A percentile compares a stretch with the other conserved stretches of the same genome.
Evolutionary conservation across 2,797 vertebrate species (phyloP).

Genomic region (Paedocypris micromegethes): DNA sequence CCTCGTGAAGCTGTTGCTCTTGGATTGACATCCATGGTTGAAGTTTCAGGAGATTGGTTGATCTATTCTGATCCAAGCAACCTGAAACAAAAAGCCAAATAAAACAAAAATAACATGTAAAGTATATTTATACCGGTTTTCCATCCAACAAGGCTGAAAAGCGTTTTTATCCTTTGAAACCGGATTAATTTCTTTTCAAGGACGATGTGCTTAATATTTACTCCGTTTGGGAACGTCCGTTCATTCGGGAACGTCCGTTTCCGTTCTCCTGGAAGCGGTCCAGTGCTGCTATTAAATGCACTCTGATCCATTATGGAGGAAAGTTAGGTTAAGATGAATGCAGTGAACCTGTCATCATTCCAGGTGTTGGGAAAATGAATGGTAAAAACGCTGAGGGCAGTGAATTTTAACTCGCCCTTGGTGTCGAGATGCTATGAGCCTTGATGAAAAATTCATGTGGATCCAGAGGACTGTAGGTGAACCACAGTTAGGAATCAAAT

Average conservation of each 20-base stretch:
- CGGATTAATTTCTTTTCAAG: background rate
- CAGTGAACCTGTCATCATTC: constrained; percentile 6
- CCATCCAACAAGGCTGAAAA: too few relatives aligned
- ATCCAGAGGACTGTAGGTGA: constrained; percentile 7
- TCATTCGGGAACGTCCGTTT: background rate
- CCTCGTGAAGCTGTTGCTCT: too few relatives aligned
- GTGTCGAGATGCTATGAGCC: constrained; percentile 4
- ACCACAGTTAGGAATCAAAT: background rate
- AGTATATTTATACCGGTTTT: too few relatives aligned
- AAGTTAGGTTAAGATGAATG: background rate
- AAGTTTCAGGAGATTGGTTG: too few relatives aligned
- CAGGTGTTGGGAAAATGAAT: constrained; percentile 19
- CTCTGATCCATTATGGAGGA: background rate
- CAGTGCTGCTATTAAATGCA: background rate
- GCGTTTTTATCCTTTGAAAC: too few relatives aligned
- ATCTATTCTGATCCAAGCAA: too few relatives aligned
- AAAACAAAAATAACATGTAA: too few relatives aligned
- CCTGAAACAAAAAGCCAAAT: too few relatives aligned
- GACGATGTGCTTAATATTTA: constrained; percentile 10
- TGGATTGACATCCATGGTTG: too few relatives aligned
- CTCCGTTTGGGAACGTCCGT: background rate
- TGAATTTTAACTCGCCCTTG: constrained; percentile 35
- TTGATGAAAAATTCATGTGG: constrained; percentile 19
- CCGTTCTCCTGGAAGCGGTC: background rate
- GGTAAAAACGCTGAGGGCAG: constrained; percentile 16